Evolutionary conservation across 2,113 vertebrate genomes (phyloP).

Genomic region (Phoenicopterus ruber): DNA sequence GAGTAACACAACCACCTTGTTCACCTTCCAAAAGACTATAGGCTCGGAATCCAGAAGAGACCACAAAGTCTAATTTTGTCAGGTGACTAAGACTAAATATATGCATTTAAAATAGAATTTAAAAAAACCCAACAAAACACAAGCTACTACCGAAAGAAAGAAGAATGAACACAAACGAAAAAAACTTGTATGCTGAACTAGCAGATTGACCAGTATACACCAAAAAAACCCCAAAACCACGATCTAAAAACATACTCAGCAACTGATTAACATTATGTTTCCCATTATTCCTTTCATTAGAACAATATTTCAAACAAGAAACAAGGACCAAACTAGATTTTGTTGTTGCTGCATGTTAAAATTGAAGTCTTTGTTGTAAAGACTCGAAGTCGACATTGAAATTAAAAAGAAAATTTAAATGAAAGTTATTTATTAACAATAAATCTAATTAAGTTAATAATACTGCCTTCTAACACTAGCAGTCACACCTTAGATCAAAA

Average conservation of each 20-base stretch:
- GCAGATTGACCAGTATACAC: background rate
- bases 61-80: background rate
- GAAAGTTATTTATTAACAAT: constrained; percentile 30
- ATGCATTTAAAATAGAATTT: background rate
- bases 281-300: background rate
- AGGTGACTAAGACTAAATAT: background rate
- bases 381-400: background rate
- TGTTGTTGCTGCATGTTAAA: background rate
- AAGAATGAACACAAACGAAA: background rate
- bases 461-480: constrained; percentile 2
- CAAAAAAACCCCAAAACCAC: background rate
- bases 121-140: background rate
- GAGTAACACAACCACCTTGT: background rate
- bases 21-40: background rate
- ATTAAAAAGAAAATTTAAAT: constrained; percentile 9
- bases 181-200: background rate
- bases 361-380: constrained; percentile 7
- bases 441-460: constrained; percentile 31
- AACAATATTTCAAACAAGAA: background rate
- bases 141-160: background rate
- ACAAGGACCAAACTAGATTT: background rate
- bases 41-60: background rate
- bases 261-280: background rate
- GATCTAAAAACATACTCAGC: background rate
- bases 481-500: constrained; percentile 53